Conservation (phyloP, 2,888 invertebrate species). For the Lasioglossum oenotherae region DNA sequence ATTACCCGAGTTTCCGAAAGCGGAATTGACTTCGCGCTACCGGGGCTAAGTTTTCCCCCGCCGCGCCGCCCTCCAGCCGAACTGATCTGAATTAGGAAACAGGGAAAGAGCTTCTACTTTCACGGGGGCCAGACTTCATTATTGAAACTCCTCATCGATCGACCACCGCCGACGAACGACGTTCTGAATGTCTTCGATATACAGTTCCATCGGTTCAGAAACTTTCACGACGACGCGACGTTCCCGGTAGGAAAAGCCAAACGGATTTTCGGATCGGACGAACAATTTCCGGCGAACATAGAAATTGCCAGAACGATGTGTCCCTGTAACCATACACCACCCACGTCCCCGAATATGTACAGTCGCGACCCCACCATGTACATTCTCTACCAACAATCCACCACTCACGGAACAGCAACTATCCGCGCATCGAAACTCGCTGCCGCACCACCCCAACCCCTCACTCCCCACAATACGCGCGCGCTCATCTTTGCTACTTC, state of each 20-base stretch:
- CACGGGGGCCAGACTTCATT: constrained; percentile 21
- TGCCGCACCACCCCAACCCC: background rate
- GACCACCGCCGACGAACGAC: background rate
- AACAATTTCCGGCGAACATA: background rate
- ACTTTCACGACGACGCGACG: background rate
- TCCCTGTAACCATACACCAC: background rate
- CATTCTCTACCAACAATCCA: background rate
- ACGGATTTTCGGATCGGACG: background rate
- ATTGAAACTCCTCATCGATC: constrained; percentile 24
- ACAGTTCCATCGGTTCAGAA: background rate
- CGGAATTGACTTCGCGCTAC: constrained; percentile 53
- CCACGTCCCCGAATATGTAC: background rate
- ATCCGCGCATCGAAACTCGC: background rate
- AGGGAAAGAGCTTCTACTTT: constrained; percentile 45
- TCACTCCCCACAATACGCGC: constrained; percentile 29
- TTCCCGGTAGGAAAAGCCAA: background rate
- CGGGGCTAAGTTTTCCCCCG: constrained; percentile 19
- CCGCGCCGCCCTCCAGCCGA: background rate
- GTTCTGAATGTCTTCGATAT: background rate
- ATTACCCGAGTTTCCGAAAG: constrained; percentile 50
- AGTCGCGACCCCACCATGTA: background rate
- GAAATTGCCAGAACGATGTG: background rate
- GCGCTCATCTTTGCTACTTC: constrained; percentile 38
- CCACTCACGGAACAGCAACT: background rate
- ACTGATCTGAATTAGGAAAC: constrained; percentile 53